phyloP scores from a whole-genome alignment of 1,140 invertebrate genomes.

The Orussus abietinus region DNA sequence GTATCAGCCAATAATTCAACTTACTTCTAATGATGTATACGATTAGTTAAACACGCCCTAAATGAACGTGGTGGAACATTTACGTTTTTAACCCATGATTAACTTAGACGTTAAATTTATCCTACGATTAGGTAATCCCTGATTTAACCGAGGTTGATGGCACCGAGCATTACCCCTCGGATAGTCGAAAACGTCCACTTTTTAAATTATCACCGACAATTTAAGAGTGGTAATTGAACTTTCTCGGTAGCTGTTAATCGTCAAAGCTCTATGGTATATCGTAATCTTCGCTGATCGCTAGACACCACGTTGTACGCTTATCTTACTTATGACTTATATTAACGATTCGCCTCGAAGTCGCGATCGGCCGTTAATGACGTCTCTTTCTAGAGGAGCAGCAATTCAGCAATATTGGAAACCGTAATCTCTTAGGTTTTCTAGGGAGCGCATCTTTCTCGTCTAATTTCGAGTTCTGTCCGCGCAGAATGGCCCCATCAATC shows the following conservation, averaged over 20 bases:
- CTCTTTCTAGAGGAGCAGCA: slow-evolving; percentile 36
- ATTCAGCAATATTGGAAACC: slow-evolving; percentile 37
- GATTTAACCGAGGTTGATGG: no score
- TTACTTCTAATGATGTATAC: no score
- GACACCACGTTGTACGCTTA: background rate
- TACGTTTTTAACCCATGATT: no score
- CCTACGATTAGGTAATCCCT: no score
- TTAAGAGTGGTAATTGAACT: background rate
- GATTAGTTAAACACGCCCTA: no score
- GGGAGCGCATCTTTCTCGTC: slow-evolving; percentile 27
- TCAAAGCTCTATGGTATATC: background rate
- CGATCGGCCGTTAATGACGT: slow-evolving; percentile 8
- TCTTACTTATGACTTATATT: background rate
- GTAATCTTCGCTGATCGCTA: background rate
- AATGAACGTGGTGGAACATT: no score
- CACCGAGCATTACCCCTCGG: no score
- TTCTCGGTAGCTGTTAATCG: background rate
- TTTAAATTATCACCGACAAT: no score
- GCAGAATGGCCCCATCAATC: slow-evolving; percentile 32
- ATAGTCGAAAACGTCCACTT: no score
- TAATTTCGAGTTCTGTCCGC: slow-evolving; percentile 32
- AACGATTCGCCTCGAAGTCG: background rate
- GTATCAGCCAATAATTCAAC: no score
- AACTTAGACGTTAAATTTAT: no score
- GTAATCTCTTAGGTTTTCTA: slow-evolving; percentile 35